Evolutionary conservation across 2,113 vertebrate genomes (phyloP).

Genomic region (Petrocephalus microphthalmus): DNA sequence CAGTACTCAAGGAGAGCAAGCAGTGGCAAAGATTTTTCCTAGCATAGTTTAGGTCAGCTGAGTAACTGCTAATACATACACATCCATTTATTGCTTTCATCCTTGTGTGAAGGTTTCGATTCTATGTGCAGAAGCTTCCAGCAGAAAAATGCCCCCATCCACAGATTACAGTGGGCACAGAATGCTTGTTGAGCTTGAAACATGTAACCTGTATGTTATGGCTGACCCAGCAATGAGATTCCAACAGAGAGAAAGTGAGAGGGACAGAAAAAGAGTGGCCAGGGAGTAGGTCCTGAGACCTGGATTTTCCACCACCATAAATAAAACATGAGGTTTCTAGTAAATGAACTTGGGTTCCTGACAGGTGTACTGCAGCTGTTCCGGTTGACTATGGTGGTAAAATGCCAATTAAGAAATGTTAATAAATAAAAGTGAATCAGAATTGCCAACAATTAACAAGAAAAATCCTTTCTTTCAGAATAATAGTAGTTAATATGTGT

Average conservation of each 20-base stretch:
- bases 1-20: background rate
- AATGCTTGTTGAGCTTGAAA: background rate
- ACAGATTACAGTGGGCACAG: background rate
- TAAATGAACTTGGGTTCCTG: background rate
- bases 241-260: background rate
- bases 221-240: background rate
- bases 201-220: background rate
- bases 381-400: background rate
- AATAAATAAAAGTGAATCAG: background rate
- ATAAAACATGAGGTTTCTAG: background rate
- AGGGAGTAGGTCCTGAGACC: background rate
- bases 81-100: background rate
- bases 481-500: background rate
- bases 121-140: background rate
- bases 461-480: background rate
- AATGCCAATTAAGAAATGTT: background rate
- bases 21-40: background rate
- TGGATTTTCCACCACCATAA: background rate
- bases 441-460: background rate
- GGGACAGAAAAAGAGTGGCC: background rate
- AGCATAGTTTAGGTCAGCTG: background rate
- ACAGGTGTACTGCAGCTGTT: background rate
- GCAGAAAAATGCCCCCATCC: background rate
- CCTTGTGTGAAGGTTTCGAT: background rate
- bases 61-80: background rate